A percentile compares a stretch with the other conserved stretches of the same genome.
Evolutionary conservation across 2,113 vertebrate genomes (phyloP).

Genomic region (Gasterosteus aculeatus): DNA sequence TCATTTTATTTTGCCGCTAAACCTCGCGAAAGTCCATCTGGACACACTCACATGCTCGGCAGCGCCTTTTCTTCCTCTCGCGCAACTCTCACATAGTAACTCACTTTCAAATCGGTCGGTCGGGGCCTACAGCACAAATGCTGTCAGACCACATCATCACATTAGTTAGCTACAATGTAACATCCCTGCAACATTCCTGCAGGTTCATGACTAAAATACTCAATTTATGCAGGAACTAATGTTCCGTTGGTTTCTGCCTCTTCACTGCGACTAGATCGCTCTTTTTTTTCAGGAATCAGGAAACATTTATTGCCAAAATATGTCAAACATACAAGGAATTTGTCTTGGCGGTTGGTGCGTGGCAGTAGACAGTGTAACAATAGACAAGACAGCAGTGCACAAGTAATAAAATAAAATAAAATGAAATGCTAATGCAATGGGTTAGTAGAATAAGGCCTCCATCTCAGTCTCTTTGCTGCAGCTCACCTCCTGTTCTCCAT

Average conservation of each 20-base stretch:
- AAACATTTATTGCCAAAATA: too few relatives aligned
- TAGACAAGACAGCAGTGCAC: too few relatives aligned
- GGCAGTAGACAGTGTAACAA: too few relatives aligned
- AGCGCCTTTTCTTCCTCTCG: constrained; percentile 12
- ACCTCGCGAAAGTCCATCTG: constrained; percentile 45
- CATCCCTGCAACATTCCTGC: constrained; percentile 24
- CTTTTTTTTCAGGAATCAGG: not conserved
- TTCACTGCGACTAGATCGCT: not conserved
- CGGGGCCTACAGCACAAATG: constrained; percentile 48
- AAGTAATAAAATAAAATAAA: too few relatives aligned
- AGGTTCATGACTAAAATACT: constrained; percentile 19
- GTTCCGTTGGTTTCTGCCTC: not conserved
- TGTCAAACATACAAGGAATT: too few relatives aligned
- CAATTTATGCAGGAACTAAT: constrained; percentile 21
- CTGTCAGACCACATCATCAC: constrained; percentile 55
- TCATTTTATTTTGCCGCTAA: constrained; percentile 24
- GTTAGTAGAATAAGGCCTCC: not conserved
- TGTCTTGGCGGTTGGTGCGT: too few relatives aligned
- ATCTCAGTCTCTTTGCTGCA: constrained; percentile 13
- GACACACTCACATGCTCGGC: constrained; percentile 25
- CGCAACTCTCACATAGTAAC: constrained; percentile 24
- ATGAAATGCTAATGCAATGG: too few relatives aligned
- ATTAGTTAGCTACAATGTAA: constrained; percentile 30
- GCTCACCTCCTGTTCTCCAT: constrained; percentile 10
- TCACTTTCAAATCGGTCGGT: constrained; percentile 38